Evolutionary conservation across 2,888 invertebrate species (phyloP), one percentile per base, ranked within the genome.

Genomic region (Scaptomyza cyrtandrae): DNA sequence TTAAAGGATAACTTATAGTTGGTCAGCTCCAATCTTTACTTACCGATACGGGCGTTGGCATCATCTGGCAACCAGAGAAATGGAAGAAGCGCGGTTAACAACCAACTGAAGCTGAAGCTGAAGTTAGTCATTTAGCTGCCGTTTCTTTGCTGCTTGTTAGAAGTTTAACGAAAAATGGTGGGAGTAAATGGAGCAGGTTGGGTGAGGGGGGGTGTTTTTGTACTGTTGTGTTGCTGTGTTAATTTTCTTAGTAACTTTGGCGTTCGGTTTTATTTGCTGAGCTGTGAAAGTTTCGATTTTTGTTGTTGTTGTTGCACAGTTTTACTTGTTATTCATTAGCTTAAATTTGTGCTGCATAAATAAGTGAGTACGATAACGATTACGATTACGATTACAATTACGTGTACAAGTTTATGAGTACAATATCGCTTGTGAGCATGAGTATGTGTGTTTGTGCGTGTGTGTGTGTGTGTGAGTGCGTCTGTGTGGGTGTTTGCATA

Each of bases 21-120:
- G 41, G 27, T 41, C 11, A 27, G 45, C 7, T 6, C 7, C 14
- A 27, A 35, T 45, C 19, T 59, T 49, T 79, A 91, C 91, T 91
- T 85, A 91, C 91, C 91, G 69, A 91, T 91, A 63, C 91, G 89
- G 59, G 91, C 91, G 70, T 89, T 88, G 68, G 90, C 86, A 71
- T 78, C 90, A 75, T 82, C 78, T 71, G 82, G 89, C 80, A 89
- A 68, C 64, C 90, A 80, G 63, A 90, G 70, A 41, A 87, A 71
- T 71, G 87, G 61, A 49, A 90, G 70, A 33, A 76, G 64, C 65
- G 66, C 68, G 71, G 88, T 65, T 75, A 83, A 54, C 69, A 86
- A 56, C 75, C 82, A 81, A 55, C 67, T 67, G 57, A 45, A 75
- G 77, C 64, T 62, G 63, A 75, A 78, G 59, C 66, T 64, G 57